These are phyloP conservation scores for Haliclystus octoradiatus DNA, from an alignment of 30 jellyfish, hydroid and myxozoan genomes.

Conservation along the genomic window DNA sequence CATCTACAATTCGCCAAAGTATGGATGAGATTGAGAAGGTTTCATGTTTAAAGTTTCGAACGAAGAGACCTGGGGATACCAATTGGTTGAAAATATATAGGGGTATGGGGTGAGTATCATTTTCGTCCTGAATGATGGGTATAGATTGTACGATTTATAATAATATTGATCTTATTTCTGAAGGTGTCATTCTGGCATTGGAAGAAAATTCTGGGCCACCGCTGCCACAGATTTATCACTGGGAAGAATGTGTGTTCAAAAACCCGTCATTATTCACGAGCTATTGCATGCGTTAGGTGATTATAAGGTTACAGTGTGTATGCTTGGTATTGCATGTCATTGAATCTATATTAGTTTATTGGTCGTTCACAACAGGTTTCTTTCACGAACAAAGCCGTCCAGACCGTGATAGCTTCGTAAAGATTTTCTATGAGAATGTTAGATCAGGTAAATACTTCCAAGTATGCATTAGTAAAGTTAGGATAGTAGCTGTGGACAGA, in stretches of 20 bases:
- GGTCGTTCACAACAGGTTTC: no score
- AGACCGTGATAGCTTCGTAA: constrained; percentile 64
- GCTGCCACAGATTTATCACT: constrained; percentile 37
- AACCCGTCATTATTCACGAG: constrained; percentile 46
- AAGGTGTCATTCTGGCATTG: constrained; percentile 77
- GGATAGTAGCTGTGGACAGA: no score
- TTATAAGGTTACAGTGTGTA: no score
- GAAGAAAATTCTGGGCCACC: constrained; percentile 34
- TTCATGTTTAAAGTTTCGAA: constrained; percentile 22
- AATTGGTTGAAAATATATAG: constrained; percentile 4
- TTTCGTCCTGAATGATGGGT: background rate
- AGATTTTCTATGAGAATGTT: constrained; percentile 18
- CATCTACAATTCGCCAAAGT: background rate
- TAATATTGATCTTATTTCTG: constrained; percentile 1
- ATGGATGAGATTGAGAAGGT: constrained; percentile 4
- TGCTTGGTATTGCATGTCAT: no score
- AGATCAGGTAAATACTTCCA: constrained; percentile 6
- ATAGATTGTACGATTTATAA: background rate
- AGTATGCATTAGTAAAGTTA: no score
- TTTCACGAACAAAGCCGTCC: constrained; percentile 80
- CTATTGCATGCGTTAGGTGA: constrained; percentile 65
- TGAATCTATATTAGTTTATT: no score
- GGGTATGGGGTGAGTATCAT: background rate
- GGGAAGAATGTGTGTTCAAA: constrained; percentile 51
- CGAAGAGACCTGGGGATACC: background rate